Base-by-base conservation (phyloP, 1,140 invertebrate species). In the Hyposmocoma kahamanoa region DNA sequence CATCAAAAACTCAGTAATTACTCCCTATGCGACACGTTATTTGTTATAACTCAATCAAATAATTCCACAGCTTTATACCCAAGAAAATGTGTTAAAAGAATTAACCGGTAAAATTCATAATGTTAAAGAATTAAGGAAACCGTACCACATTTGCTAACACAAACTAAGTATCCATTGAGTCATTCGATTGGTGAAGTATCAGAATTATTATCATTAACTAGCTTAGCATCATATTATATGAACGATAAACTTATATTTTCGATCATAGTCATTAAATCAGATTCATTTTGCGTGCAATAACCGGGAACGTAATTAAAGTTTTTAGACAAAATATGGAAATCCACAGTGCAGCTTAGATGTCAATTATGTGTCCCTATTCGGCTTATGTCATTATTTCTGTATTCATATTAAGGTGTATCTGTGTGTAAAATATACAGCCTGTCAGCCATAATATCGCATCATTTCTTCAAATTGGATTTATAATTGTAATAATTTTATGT, bases 41-140 rank as follows among this genome's bases (percentile, higher is more conserved):
- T 47, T 26, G 6, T 50, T 26, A 39, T 55, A n/a, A 1, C 46
- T 55, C 32, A 47, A 55, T 42, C 47, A 55, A 46, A 50, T 50
- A 21, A 50, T 49, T 45, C 53, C 53, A 18, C 42, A 55, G 34
- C 30, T 50, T 28, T 28, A 21, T 21, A 42, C 3, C 4, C 36
- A 39, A 39, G 36, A 39, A 19, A 39, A 39, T 20, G 36, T 39
- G 3, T 20, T 39, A 8, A 39, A 13, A 39, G 36, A 39, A 19
- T 19, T 39, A 5, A 39, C 19, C 18, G 36, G 36, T 19, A 39
- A 13, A 39, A 39, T 3, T 39, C 18, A 17, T n/a, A 39, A 5
- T 13, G 13, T 19, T 3, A 15, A 19, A 20, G 22, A 41, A 9
- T 41, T 21, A 19, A 15, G 1, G 22, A 41, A 41, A 21, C 38